Evolutionary conservation across 2,113 vertebrate genomes (phyloP).

Genomic region (Corvus moneduloides): DNA sequence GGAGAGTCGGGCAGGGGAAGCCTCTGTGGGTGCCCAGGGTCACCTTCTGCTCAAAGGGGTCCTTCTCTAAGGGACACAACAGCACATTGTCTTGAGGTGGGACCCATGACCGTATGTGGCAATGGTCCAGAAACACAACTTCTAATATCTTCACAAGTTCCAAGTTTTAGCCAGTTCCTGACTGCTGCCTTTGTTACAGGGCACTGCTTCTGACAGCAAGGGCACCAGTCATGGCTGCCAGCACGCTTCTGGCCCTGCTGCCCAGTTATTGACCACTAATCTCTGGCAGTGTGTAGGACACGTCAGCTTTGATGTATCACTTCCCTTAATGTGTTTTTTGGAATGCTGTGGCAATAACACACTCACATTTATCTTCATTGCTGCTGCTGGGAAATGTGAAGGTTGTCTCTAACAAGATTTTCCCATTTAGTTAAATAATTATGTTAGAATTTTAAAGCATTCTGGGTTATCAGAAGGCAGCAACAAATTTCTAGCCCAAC

Average conservation of each 20-base stretch:
- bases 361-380: slow-evolving; percentile 9
- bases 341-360: background rate
- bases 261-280: background rate
- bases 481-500: background rate
- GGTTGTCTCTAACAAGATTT: slow-evolving; percentile 7
- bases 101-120: background rate
- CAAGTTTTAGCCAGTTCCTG: background rate
- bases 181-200: background rate
- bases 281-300: background rate
- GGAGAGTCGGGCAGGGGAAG: background rate
- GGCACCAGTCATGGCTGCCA: background rate
- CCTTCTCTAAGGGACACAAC: background rate
- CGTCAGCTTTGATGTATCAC: slow-evolving; percentile 7
- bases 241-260: background rate
- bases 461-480: background rate
- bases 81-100: background rate
- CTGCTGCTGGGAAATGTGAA: slow-evolving; percentile 48
- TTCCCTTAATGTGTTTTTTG: slow-evolving; percentile 31
- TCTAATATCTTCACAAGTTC: background rate
- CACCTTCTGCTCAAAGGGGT: background rate
- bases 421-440: slow-evolving; percentile 12
- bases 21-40: background rate
- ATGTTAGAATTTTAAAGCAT: background rate
- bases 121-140: background rate
- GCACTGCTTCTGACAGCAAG: background rate